Conservation (phyloP, 2,113 vertebrate genomes). For the Daubentonia madagascariensis region DNA sequence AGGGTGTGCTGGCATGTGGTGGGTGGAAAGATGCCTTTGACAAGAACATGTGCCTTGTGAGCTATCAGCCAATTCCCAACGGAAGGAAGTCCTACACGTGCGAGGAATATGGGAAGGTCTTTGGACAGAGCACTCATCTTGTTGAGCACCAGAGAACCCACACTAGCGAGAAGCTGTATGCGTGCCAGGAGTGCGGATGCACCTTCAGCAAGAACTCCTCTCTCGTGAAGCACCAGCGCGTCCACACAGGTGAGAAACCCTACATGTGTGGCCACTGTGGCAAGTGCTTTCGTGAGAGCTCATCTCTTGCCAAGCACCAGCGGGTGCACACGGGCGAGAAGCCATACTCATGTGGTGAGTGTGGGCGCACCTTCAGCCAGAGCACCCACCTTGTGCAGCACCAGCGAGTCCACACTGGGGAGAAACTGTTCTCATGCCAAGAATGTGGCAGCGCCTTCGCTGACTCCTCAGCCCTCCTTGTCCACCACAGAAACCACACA, state of each 20-base stretch:
- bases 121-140: not conserved
- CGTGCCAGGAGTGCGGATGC: not conserved
- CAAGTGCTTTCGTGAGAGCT: too few relatives aligned
- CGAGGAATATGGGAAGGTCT: constrained; percentile 31
- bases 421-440: constrained; percentile 6
- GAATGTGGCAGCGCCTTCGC: constrained; percentile 55
- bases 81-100: not conserved
- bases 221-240: not conserved
- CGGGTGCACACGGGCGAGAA: constrained; percentile 71
- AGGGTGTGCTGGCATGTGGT: not conserved
- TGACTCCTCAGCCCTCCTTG: constrained; percentile 43
- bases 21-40: not conserved
- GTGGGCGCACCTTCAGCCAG: not conserved
- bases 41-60: not conserved
- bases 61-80: not conserved
- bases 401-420: not conserved
- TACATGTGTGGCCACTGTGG: constrained; percentile 4
- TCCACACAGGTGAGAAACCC: constrained; percentile 3
- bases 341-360: not conserved
- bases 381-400: not conserved
- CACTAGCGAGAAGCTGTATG: not conserved
- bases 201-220: constrained; percentile 1
- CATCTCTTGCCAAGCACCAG: too few relatives aligned
- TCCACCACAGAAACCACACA: constrained; percentile 33
- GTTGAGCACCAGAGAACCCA: constrained; percentile 38